phyloP scores from a whole-genome alignment of 2,797 vertebrate species.

The Artibeus lituratus region DNA sequence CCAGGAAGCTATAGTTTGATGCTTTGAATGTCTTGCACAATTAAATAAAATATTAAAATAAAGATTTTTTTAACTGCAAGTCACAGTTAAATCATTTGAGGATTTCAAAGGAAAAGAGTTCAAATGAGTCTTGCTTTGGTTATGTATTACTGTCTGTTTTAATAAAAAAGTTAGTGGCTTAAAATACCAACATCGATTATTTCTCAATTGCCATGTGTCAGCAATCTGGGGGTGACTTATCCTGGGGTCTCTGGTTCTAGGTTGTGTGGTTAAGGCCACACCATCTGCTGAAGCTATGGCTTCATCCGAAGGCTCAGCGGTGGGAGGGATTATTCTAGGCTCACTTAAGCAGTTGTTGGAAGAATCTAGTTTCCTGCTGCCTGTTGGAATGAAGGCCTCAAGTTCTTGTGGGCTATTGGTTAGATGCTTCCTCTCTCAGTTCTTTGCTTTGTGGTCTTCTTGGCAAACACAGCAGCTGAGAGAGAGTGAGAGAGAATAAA shows the following conservation, averaged over 20 bases:
- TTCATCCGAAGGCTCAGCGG: neutral
- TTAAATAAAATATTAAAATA: neutral
- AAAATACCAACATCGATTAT: neutral
- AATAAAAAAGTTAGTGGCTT: neutral
- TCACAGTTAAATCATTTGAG: neutral
- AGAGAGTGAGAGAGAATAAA: neutral
- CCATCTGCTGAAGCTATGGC: neutral
- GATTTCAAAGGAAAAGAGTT: neutral
- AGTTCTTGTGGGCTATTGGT: neutral
- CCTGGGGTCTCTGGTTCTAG: neutral
- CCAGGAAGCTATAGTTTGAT: neutral
- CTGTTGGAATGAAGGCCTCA: neutral
- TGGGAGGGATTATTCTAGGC: neutral
- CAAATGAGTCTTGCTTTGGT: neutral
- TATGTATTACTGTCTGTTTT: neutral
- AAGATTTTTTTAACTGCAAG: neutral
- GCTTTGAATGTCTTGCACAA: neutral
- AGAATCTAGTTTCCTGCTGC: neutral
- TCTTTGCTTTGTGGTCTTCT: neutral
- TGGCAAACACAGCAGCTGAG: neutral
- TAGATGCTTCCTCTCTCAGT: neutral
- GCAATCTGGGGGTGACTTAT: neutral
- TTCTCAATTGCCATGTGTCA: neutral
- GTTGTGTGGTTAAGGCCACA: neutral
- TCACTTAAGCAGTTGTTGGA: neutral